phyloP scores from a whole-genome alignment of 1,140 invertebrate species.

The Drosophila fuyamai region DNA sequence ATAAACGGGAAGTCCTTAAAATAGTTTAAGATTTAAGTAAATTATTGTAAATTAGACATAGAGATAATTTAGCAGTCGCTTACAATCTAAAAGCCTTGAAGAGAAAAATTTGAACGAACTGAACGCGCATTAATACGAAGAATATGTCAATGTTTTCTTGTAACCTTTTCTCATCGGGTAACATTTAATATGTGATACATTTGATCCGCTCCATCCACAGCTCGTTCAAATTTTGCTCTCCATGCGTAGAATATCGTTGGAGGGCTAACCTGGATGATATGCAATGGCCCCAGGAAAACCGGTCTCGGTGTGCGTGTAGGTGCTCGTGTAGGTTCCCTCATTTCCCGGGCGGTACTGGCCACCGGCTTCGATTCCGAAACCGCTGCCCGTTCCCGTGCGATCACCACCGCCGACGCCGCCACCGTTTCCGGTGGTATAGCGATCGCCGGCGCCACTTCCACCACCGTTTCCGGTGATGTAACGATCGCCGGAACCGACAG shows the following conservation, averaged over 20 bases:
- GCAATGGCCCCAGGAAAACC: constrained; percentile 82
- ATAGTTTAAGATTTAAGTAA: constrained; percentile 36
- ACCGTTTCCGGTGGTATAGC: constrained; percentile 23
- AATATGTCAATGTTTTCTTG: neutral
- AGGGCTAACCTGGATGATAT: constrained; percentile 79
- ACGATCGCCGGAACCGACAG: constrained; percentile 21
- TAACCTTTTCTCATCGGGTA: constrained; percentile 2
- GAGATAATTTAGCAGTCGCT: constrained; percentile 19
- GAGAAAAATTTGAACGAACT: constrained; percentile 52
- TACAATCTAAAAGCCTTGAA: constrained; percentile 31
- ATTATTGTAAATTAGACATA: constrained; percentile 36
- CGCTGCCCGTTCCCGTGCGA: constrained; percentile 19
- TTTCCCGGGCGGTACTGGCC: constrained; percentile 36
- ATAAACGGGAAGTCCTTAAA: constrained; percentile 40
- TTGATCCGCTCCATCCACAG: constrained; percentile 17
- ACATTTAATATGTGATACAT: neutral
- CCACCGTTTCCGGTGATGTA: constrained; percentile 37
- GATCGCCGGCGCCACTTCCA: constrained; percentile 26
- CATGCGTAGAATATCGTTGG: constrained; percentile 43
- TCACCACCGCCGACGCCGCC: constrained; percentile 26
- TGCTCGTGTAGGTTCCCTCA: constrained; percentile 58
- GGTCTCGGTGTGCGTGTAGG: constrained; percentile 60
- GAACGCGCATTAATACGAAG: constrained; percentile 5
- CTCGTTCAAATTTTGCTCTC: constrained; percentile 72
- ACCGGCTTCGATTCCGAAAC: constrained; percentile 39